Evolutionary conservation across 1,140 invertebrate species (phyloP), one percentile per base, ranked within the genome.

Genomic region (Diachasma alloeum): DNA sequence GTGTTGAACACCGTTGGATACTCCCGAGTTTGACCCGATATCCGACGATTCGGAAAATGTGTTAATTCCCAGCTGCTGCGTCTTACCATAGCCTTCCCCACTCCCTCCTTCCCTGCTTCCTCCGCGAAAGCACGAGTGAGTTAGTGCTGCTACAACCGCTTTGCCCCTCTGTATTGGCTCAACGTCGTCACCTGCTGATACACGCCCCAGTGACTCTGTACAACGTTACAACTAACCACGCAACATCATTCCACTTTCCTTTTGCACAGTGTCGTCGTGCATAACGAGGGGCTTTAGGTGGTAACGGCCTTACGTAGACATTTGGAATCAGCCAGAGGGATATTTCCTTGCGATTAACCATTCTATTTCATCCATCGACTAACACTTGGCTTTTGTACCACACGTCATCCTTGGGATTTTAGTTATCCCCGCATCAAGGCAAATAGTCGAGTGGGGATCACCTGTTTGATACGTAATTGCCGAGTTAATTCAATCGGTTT

Each of bases 11-110:
- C 17, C 11, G 17, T 17, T 17, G 59, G 13, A 26, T 36, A 31
- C n/a, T 31, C 22, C 13, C 9, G 31, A 68, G 17, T 68, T 68
- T 68, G 26, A 11, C 69, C 22, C 69, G 42, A 53, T 46, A 68
- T 68, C 36, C 31, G 66, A 17, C n/a, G 79, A 83, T 83, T 82
- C 81, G 75, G 79, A 82, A 83, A 83, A 82, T 82, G 78, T 75
- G 75, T 75, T 81, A 72, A 81, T 82, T 81, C 76, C 37, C 36
- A 72, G 22, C 42, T 31, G 66, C 44, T 69, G 67, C 48, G 71
- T 56, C 31, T 56, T 72, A 56, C 46, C 26, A 26, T 53, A 31
- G 17, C 22, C 24, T 26, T 31, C 31, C 24, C 48, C 70, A 48
- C 70, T 13, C 42, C 70, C 39, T 8, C 42, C 19, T 19, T 2